phyloP scores from a whole-genome alignment of 2,888 invertebrate species.

The Meteorus colon region DNA sequence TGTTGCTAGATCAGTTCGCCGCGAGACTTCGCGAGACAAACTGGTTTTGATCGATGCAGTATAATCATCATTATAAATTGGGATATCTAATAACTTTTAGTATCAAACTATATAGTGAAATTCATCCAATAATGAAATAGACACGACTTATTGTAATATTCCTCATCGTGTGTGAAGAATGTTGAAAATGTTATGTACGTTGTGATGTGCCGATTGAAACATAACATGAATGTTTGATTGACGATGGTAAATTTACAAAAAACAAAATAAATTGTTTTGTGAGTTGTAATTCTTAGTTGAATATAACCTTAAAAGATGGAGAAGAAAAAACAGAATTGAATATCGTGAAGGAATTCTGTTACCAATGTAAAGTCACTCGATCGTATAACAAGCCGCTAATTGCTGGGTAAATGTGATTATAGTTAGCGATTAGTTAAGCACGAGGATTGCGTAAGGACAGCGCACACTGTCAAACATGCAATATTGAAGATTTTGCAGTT shows the following conservation, averaged over 20 bases:
- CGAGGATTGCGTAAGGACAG: background rate
- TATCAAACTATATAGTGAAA: too few relatives aligned
- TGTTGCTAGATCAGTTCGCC: background rate
- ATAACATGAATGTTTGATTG: background rate
- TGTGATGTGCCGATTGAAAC: background rate
- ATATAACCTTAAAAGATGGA: background rate
- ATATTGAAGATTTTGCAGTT: background rate
- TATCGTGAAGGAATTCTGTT: background rate
- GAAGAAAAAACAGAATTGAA: background rate
- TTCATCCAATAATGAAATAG: too few relatives aligned
- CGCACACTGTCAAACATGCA: background rate
- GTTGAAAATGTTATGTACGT: background rate
- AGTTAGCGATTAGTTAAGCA: background rate
- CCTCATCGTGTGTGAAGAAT: background rate
- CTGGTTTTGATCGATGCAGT: background rate
- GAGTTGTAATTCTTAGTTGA: background rate
- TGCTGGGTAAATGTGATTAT: background rate
- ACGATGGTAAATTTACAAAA: background rate
- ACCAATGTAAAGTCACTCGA: background rate
- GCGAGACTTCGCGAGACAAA: background rate
- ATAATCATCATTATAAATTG: too few relatives aligned
- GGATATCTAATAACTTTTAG: too few relatives aligned
- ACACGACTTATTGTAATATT: background rate
- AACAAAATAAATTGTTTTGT: background rate
- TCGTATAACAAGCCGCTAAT: slow-evolving; percentile 1